phyloP scores from a whole-genome alignment of 64 coral and sea anemone species.

The Anthopleura sola region DNA sequence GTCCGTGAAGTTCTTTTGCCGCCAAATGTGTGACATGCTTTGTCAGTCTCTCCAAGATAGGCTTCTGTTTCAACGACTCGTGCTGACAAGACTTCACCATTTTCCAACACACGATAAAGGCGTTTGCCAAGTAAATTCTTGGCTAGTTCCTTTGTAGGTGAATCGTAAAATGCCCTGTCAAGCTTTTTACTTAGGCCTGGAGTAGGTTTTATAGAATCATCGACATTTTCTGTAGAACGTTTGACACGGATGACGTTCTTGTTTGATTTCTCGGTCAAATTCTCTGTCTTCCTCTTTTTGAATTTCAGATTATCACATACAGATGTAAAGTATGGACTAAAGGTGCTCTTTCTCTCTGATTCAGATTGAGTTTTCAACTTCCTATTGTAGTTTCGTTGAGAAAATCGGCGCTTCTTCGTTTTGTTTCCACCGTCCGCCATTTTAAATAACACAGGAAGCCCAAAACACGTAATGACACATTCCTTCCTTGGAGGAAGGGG shows the following conservation, averaged over 20 bases:
- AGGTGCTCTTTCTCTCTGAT: not conserved
- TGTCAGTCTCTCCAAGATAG: slow-evolving; percentile 80
- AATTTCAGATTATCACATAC: not conserved
- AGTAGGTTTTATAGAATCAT: not conserved
- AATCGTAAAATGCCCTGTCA: slow-evolving; percentile 62
- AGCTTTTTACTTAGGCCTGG: slow-evolving; percentile 1
- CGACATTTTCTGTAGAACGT: not conserved
- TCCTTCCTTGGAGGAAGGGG: too few relatives aligned
- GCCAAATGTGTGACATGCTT: slow-evolving; percentile 84
- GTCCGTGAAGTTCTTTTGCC: slow-evolving; percentile 71
- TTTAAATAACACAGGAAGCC: slow-evolving; percentile 15
- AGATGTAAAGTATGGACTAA: slow-evolving; percentile 35
- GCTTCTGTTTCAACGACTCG: slow-evolving; percentile 91
- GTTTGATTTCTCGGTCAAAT: not conserved
- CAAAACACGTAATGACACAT: not conserved
- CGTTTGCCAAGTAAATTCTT: slow-evolving; percentile 79
- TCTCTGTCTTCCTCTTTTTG: not conserved
- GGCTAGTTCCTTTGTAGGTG: slow-evolving; percentile 59
- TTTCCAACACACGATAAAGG: slow-evolving; percentile 61
- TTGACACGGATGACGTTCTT: not conserved
- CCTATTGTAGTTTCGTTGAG: not conserved
- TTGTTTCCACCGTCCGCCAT: slow-evolving; percentile 23
- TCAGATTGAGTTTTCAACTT: not conserved
- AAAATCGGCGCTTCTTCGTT: not conserved
- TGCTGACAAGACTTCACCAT: slow-evolving; percentile 64